Evolutionary conservation across 2,888 invertebrate species (phyloP).

Genomic region (Synergus umbraculus): DNA sequence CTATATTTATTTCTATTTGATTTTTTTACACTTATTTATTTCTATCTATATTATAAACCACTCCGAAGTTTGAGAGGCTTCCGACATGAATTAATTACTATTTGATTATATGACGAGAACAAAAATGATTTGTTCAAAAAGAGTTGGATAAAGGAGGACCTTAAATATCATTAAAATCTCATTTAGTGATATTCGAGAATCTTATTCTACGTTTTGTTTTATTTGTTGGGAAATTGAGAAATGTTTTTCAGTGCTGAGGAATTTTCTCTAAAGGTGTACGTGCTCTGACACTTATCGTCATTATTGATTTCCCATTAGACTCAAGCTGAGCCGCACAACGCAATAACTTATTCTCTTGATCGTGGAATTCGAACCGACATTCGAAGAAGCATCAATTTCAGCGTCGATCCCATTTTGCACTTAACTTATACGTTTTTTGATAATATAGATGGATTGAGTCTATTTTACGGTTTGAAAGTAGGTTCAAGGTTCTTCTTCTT

Average conservation of each 20-base stretch:
- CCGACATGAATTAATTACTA: no score
- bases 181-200: no score
- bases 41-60: neutral
- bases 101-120: no score
- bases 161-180: neutral
- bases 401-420: constrained; percentile 23
- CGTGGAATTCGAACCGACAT: constrained; percentile 10
- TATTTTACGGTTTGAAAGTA: neutral
- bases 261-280: constrained; percentile 2
- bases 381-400: constrained; percentile 33
- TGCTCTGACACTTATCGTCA: constrained; percentile 24
- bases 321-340: constrained; percentile 13
- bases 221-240: neutral
- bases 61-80: no score
- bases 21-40: neutral
- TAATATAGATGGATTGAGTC: neutral
- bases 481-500: neutral
- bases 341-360: constrained; percentile 29
- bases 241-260: neutral
- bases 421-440: neutral
- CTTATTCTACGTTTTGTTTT: neutral
- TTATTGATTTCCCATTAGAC: constrained; percentile 40
- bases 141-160: neutral
- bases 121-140: neutral
- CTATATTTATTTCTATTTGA: neutral